phyloP scores from a whole-genome alignment of 2,113 vertebrate species.

The Myotis lucifugus region DNA sequence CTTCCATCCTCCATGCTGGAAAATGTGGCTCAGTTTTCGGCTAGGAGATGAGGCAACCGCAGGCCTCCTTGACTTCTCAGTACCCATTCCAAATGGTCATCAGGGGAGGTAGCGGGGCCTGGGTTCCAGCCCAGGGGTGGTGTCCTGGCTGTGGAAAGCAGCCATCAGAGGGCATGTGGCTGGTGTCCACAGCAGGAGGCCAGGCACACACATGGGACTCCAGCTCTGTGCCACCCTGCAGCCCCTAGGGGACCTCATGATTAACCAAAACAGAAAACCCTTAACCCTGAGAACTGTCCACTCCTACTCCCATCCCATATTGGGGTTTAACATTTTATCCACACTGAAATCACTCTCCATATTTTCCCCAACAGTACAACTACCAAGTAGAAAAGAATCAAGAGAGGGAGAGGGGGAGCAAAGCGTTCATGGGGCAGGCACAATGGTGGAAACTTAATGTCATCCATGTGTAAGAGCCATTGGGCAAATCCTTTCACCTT shows the following conservation, averaged over 20 bases:
- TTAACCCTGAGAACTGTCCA: neutral
- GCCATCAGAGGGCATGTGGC: neutral
- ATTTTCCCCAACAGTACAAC: neutral
- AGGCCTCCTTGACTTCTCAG: constrained; percentile 26
- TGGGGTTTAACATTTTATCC: neutral
- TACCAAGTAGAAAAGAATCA: neutral
- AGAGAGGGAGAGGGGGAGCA: neutral
- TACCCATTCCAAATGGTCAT: neutral
- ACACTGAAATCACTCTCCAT: neutral
- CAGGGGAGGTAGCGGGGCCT: neutral
- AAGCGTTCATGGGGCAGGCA: neutral
- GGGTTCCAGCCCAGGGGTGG: neutral
- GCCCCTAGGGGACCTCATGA: neutral
- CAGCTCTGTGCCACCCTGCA: neutral
- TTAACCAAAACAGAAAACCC: neutral
- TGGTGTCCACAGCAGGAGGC: neutral
- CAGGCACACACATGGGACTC: neutral
- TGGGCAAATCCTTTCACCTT: neutral
- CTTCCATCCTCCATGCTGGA: neutral
- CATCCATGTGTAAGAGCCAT: neutral
- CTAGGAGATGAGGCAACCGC: constrained; percentile 23
- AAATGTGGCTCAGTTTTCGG: neutral
- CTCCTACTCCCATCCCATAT: neutral
- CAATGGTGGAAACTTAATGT: neutral
- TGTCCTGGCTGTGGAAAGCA: neutral